phyloP scores from a whole-genome alignment of 2,888 invertebrate species.

The Sinhomidia bicolor region DNA sequence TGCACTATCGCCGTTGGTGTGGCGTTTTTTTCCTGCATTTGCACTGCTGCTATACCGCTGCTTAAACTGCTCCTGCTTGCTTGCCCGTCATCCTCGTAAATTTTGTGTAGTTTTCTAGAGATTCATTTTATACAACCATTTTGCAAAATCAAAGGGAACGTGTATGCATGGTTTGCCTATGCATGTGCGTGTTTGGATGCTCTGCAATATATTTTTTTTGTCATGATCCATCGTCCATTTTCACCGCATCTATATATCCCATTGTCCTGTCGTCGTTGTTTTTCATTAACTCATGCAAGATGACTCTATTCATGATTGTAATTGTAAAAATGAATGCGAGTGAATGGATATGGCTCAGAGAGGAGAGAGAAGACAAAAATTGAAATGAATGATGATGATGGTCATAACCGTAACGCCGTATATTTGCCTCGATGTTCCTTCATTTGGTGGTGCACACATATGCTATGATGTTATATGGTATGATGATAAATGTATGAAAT shows the following conservation, averaged over 20 bases:
- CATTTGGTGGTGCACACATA: too few species aligned
- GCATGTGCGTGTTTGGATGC: not conserved
- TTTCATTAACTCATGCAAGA: conserved; percentile 47
- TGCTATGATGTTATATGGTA: not conserved
- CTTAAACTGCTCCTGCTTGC: too few species aligned
- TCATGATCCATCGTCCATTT: conserved; percentile 9
- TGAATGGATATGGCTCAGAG: too few species aligned
- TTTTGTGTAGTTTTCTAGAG: not conserved
- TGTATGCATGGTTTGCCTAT: not conserved
- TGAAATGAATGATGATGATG: conserved; percentile 29
- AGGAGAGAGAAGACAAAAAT: conserved; percentile 13
- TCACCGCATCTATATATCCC: not conserved
- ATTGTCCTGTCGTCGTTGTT: conserved; percentile 44
- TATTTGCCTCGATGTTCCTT: too few species aligned
- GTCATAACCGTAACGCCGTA: conserved; percentile 19
- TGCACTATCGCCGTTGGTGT: too few species aligned
- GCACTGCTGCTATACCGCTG: too few species aligned
- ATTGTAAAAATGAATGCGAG: not conserved
- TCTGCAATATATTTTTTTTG: not conserved
- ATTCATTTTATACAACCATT: conserved; percentile 29
- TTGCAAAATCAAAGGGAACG: conserved; percentile 18
- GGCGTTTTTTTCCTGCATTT: too few species aligned
- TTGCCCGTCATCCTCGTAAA: too few species aligned
- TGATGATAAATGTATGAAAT: conserved; percentile 20
- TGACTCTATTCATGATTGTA: conserved; percentile 44